phyloP scores from a whole-genome alignment of 2,113 vertebrate species.

The Nothobranchius kuhntae region DNA sequence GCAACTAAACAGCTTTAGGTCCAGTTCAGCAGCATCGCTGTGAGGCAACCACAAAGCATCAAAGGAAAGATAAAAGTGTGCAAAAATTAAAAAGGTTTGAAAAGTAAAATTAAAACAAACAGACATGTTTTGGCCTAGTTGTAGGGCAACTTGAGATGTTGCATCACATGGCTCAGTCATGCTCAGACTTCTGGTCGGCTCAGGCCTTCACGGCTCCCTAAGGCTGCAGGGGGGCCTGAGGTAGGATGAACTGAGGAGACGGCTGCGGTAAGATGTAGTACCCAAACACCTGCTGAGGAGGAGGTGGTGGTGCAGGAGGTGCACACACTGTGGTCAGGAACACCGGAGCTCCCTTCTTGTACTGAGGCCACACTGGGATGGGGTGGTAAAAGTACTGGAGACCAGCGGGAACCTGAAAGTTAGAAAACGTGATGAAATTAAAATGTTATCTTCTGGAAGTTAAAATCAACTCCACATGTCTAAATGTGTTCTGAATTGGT shows the following conservation, averaged over 20 bases:
- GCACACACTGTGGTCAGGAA: slow-evolving; percentile 70
- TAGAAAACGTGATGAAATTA: background rate
- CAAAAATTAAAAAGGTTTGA: slow-evolving; percentile 14
- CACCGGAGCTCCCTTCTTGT: slow-evolving; percentile 66
- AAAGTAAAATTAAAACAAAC: slow-evolving; percentile 13
- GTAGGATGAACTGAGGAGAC: slow-evolving; percentile 77
- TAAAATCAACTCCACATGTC: too few species aligned
- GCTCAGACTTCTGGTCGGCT: background rate
- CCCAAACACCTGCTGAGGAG: slow-evolving; percentile 63
- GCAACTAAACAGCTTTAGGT: slow-evolving; percentile 21
- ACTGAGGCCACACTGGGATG: slow-evolving; percentile 70
- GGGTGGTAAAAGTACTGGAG: slow-evolving; percentile 76
- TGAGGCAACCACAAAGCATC: background rate
- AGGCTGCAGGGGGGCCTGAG: slow-evolving; percentile 72
- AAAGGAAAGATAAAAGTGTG: slow-evolving; percentile 26
- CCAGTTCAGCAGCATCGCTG: slow-evolving; percentile 16
- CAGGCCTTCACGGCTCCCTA: slow-evolving; percentile 69
- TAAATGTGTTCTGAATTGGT: too few species aligned
- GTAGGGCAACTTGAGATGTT: slow-evolving; percentile 17
- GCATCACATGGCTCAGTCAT: slow-evolving; percentile 38
- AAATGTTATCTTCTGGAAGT: too few species aligned
- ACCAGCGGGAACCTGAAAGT: slow-evolving; percentile 56
- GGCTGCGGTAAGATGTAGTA: slow-evolving; percentile 75
- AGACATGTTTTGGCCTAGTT: slow-evolving; percentile 29
- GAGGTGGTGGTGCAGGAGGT: slow-evolving; percentile 47